Conservation (phyloP, 2,797 vertebrate species). For the Schizothorax lantsangensis region DNA sequence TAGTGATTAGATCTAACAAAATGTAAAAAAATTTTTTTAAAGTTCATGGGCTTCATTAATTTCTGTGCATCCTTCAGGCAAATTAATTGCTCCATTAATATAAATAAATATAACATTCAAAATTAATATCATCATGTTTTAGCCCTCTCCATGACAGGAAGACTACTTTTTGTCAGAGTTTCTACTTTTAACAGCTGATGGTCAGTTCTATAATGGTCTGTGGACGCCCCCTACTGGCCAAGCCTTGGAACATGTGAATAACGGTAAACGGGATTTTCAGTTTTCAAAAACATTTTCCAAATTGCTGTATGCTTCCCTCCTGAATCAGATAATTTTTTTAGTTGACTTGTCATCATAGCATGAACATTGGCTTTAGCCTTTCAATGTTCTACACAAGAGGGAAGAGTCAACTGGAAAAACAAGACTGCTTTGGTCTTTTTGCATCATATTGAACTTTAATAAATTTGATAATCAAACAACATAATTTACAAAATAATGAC, state of each 20-base stretch:
- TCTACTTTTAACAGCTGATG: too few relatives aligned
- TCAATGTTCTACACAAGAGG: not conserved
- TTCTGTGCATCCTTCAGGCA: not conserved
- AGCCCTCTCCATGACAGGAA: not conserved
- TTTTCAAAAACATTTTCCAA: not conserved
- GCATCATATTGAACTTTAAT: not conserved
- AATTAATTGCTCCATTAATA: not conserved
- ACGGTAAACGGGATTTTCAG: not conserved
- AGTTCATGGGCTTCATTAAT: not conserved
- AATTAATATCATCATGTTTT: not conserved
- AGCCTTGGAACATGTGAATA: not conserved
- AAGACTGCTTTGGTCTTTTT: not conserved
- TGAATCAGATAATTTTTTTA: not conserved
- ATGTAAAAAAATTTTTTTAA: not conserved
- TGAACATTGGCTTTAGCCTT: not conserved
- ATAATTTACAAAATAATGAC: not conserved
- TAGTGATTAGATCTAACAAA: not conserved
- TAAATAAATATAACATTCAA: not conserved
- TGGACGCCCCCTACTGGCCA: slow-evolving; percentile 28
- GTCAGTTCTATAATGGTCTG: not conserved
- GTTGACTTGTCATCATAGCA: not conserved
- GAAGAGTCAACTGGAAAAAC: not conserved
- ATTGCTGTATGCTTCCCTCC: not conserved
- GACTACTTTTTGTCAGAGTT: too few relatives aligned
- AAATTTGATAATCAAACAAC: not conserved